phyloP scores from a whole-genome alignment of 1,140 invertebrate genomes.

The Himalopsyche phryganea region DNA sequence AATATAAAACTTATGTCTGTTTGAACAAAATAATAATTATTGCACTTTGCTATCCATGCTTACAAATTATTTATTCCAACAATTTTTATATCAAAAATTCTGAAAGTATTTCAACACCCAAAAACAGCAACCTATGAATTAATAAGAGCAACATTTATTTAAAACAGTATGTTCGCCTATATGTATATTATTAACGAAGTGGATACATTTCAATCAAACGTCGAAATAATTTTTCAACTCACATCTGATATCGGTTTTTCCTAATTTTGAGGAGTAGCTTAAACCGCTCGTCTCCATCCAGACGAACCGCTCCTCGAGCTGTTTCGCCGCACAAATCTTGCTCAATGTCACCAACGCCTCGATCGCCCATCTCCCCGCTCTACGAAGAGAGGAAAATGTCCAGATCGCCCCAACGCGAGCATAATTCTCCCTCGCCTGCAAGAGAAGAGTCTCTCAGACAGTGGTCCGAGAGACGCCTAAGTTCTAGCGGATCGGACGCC shows the following conservation, averaged over 20 bases:
- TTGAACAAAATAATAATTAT: too few relatives aligned
- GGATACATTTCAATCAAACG: too few relatives aligned
- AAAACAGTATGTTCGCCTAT: too few relatives aligned
- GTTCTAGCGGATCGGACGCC: slow-evolving; percentile 55
- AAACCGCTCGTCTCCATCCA: slow-evolving; percentile 22
- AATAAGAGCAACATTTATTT: too few relatives aligned
- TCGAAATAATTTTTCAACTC: too few relatives aligned
- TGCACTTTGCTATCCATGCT: too few relatives aligned
- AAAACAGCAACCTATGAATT: too few relatives aligned
- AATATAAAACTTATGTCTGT: too few relatives aligned
- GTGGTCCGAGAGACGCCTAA: slow-evolving; percentile 42
- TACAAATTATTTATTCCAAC: too few relatives aligned
- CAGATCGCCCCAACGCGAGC: slow-evolving; percentile 15
- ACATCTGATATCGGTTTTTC: background rate
- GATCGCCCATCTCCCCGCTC: background rate
- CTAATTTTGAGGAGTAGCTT: slow-evolving; percentile 31
- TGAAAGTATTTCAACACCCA: too few relatives aligned
- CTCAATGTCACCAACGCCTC: background rate
- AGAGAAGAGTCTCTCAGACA: slow-evolving; percentile 29
- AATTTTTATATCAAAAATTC: too few relatives aligned
- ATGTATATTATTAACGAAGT: too few relatives aligned
- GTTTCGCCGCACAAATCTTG: slow-evolving; percentile 1
- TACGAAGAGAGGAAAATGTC: background rate
- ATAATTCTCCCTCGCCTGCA: slow-evolving; percentile 11
- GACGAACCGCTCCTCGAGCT: slow-evolving; percentile 2